Percentiles rank a stretch among this genome's conserved stretches.
Conservation (phyloP, 1,140 invertebrate genomes). For the Zaprionus inermis region DNA sequence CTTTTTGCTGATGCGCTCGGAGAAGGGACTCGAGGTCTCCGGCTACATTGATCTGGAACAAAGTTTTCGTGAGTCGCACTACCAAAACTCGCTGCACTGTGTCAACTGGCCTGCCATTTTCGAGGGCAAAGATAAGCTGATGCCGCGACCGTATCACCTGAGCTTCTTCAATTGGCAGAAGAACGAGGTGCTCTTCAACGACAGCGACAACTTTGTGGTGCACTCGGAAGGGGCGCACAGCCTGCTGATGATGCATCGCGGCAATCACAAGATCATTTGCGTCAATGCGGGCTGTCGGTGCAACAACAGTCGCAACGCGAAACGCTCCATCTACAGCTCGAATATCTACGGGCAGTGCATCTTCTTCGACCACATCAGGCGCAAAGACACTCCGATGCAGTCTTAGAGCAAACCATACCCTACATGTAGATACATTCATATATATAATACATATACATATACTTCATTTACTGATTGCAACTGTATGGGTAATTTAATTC, state of each 20-base stretch:
- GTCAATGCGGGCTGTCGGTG: conserved; percentile 40
- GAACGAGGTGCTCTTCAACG: conserved; percentile 28
- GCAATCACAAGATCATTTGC: conserved; percentile 59
- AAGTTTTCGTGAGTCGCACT: conserved; percentile 28
- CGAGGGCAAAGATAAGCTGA: conserved; percentile 36
- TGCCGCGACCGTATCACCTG: conserved; percentile 28
- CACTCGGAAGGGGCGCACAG: conserved; percentile 39
- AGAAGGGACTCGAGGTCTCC: conserved; percentile 45
- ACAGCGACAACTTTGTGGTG: conserved; percentile 50
- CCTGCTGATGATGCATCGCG: conserved; percentile 48
- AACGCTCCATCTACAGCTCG: conserved; percentile 31
- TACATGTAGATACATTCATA: background rate
- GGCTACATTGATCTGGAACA: conserved; percentile 56
- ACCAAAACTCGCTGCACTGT: conserved; percentile 1
- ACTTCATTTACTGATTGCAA: background rate
- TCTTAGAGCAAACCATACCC: no score
- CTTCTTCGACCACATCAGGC: conserved; percentile 53
- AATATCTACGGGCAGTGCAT: conserved; percentile 55
- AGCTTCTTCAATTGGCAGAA: conserved; percentile 53
- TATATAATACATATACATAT: background rate
- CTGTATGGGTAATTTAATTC: background rate
- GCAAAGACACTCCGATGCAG: no score
- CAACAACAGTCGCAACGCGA: conserved; percentile 13
- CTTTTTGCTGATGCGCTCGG: conserved; percentile 51
- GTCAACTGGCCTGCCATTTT: conserved; percentile 53